Percentiles rank a stretch among this genome's conserved stretches.
These are phyloP conservation scores for Muscicapa striata DNA, from an alignment of 2,797 vertebrate species.

Conservation along the genomic window DNA sequence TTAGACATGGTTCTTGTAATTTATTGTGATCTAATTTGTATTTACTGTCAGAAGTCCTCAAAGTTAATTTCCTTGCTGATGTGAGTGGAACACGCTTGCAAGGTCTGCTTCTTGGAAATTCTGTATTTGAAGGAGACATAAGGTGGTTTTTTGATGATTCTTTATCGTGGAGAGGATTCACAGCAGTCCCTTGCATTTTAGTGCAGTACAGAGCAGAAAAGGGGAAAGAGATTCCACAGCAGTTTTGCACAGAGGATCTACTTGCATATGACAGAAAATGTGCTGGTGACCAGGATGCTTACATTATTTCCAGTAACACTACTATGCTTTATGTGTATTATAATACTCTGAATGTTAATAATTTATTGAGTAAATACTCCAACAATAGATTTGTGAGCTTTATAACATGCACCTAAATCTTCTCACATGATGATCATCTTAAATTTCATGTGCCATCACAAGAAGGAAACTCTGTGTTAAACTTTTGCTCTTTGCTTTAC, in stretches of 20 bases:
- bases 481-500: neutral
- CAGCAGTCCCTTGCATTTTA: neutral
- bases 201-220: neutral
- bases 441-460: neutral
- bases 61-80: neutral
- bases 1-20: neutral
- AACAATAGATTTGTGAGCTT: neutral
- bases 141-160: neutral
- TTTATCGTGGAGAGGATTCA: neutral
- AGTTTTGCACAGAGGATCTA: neutral
- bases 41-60: neutral
- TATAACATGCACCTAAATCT: neutral
- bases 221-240: neutral
- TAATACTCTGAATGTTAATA: neutral
- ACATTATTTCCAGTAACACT: neutral
- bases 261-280: neutral
- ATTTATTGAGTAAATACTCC: neutral
- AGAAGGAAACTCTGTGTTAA: neutral
- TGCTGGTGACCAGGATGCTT: neutral
- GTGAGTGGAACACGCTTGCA: neutral
- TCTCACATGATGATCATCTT: neutral
- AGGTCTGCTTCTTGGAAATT: neutral
- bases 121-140: neutral
- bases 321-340: neutral
- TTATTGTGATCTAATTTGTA: neutral